phyloP scores from a whole-genome alignment of 2,113 vertebrate genomes.

The Mesembrinibis cayennensis region DNA sequence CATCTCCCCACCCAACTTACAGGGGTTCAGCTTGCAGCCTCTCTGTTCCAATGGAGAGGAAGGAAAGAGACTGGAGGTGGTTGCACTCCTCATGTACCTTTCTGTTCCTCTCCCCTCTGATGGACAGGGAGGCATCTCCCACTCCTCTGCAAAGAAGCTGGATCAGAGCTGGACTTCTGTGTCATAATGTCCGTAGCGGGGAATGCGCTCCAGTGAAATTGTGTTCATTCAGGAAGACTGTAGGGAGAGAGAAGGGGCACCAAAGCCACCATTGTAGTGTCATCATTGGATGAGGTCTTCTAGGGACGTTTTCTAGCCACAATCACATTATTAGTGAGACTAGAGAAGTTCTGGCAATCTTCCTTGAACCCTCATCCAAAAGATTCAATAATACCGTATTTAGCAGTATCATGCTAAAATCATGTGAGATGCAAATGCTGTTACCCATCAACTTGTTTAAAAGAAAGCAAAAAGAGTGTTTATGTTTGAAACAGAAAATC shows the following conservation, averaged over 20 bases:
- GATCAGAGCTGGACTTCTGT: neutral
- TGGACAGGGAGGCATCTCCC: neutral
- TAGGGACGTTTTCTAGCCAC: neutral
- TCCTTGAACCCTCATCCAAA: neutral
- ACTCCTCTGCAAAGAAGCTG: neutral
- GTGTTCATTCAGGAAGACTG: neutral
- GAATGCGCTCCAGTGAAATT: neutral
- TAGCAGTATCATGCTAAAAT: accelerated
- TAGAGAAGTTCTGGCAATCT: neutral
- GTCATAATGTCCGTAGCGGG: accelerated
- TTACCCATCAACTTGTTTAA: neutral
- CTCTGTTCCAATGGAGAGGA: neutral
- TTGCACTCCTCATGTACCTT: neutral
- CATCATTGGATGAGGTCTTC: neutral
- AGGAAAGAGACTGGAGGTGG: neutral
- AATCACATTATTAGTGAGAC: neutral
- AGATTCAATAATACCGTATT: neutral
- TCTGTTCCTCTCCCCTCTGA: neutral
- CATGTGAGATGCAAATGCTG: neutral
- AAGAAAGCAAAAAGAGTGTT: neutral
- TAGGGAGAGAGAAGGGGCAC: neutral
- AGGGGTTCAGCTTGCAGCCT: neutral
- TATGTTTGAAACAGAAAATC: neutral
- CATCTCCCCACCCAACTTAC: neutral
- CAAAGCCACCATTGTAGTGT: neutral